Percentiles rank a stretch among this genome's conserved stretches.
These are phyloP conservation scores for Drosophila picticornis DNA, from an alignment of 2,888 invertebrate genomes.

Conservation along the genomic window DNA sequence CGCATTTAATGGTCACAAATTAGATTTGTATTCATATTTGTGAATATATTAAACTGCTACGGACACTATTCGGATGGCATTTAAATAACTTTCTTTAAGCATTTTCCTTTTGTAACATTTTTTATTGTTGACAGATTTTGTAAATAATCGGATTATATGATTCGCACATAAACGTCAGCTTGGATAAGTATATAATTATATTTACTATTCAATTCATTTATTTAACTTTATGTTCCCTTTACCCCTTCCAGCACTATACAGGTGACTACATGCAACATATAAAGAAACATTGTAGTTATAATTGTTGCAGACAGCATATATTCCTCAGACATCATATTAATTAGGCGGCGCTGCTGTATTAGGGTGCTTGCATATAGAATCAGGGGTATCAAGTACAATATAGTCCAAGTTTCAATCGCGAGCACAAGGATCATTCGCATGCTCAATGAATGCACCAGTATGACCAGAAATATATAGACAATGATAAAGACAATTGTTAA, in stretches of 20 bases:
- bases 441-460: conserved; percentile 1
- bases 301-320: conserved; percentile 45
- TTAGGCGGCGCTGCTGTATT: conserved; percentile 42
- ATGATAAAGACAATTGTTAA: conserved; percentile 26
- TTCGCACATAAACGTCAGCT: neutral
- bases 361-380: conserved; percentile 38
- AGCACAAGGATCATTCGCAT: neutral
- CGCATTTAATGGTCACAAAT: neutral
- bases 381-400: conserved; percentile 18
- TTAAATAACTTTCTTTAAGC: neutral
- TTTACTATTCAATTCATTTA: neutral
- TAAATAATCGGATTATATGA: neutral
- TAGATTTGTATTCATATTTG: neutral
- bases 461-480: conserved; percentile 9
- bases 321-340: conserved; percentile 6
- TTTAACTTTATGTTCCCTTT: neutral
- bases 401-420: conserved; percentile 2
- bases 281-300: conserved; percentile 36
- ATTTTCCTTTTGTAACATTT: neutral
- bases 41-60: neutral
- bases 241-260: neutral
- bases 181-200: neutral
- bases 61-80: neutral
- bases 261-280: conserved; percentile 16
- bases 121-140: neutral